Evolutionary conservation across 2,113 vertebrate species (phyloP), one percentile per base, ranked within the genome.

Genomic region (Cisticola juncidis): DNA sequence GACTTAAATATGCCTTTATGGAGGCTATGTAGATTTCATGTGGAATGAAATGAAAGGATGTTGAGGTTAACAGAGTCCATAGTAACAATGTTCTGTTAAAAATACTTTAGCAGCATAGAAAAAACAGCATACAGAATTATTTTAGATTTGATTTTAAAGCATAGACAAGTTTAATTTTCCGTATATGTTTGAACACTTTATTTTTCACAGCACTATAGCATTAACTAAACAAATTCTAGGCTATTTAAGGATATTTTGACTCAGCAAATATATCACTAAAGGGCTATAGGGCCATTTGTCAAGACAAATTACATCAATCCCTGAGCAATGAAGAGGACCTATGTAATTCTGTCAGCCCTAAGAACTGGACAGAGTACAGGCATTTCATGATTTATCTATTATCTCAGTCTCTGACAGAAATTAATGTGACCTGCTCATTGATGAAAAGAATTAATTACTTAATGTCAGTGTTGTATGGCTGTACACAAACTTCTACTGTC

Each of bases 371-470:
- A 33, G 23, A 7, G 5, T 65, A 50, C 17, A 77, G 18, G 9
- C 13, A 56, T 85, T 70, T 69, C 9, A 42, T 28, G 33, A 70
- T 35, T 68, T 58, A 7, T 26, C 44, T 53, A 21, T 38, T 69
- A 10, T 65, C 20, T 69, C 53, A 45, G 25, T 56, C 8, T n/a
- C 45, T 0, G 0, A 31, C 6, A 73, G n/a, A 65, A 86, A 85
- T 69, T 70, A 74, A 60, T 40, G 16, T 81, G 90, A 95, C 13
- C 35, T 54, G 35, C 7, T 77, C 82, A 76, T 7, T 58, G 33
- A 90, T 87, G 36, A 76, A 93, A 88, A 91, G 60, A 95, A 95
- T 81, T 28, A 54, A 91, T 56, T 8, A 26, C 25, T 88, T 80
- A 31, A 36, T 92, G 21, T 76, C 44, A 71, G 10, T 29, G 13